These are phyloP conservation scores for Zosterops japonicus DNA, from an alignment of 2,113 vertebrate species.

Conservation along the genomic window DNA sequence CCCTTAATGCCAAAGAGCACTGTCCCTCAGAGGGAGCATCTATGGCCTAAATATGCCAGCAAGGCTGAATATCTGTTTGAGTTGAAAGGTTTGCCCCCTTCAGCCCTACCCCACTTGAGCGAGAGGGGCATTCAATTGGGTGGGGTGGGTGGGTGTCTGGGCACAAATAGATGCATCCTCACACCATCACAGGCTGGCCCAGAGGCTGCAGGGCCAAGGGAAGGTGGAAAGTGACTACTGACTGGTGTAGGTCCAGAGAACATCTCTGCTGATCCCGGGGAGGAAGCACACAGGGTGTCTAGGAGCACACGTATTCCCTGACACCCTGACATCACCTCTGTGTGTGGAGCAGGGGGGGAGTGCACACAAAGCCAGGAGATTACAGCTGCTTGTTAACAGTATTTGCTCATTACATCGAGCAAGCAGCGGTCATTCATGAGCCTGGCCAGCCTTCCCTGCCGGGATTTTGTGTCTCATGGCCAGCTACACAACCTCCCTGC, in stretches of 20 bases:
- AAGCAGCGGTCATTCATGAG: neutral
- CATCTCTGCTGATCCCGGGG: neutral
- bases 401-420: neutral
- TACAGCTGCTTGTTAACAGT: neutral
- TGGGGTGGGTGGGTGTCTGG: neutral
- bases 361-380: neutral
- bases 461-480: neutral
- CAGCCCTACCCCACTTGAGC: too few species aligned
- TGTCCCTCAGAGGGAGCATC: neutral
- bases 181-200: too few species aligned
- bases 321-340: neutral
- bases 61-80: neutral
- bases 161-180: neutral
- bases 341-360: neutral
- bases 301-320: fast-evolving
- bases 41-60: neutral
- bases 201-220: neutral
- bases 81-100: neutral
- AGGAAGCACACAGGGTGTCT: neutral
- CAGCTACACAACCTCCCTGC: neutral
- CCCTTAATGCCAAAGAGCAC: neutral
- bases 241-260: fast-evolving
- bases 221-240: neutral
- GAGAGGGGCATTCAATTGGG: neutral
- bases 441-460: neutral